Base-by-base conservation (phyloP, 2,113 vertebrate genomes). In the Thryonomys swinderianus region DNA sequence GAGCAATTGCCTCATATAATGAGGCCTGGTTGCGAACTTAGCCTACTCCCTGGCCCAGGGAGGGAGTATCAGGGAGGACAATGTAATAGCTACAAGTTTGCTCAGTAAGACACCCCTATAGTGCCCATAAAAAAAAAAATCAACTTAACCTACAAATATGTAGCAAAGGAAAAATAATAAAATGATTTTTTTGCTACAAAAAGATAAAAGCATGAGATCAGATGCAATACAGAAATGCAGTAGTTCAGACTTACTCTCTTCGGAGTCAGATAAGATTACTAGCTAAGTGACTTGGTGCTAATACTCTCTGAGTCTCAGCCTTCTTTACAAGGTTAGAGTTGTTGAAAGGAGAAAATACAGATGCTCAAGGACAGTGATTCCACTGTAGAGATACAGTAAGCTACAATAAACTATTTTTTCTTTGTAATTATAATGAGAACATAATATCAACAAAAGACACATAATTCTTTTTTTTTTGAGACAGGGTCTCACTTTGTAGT, bases 101-200 rank as follows among this genome's bases (percentile, higher is more conserved):
- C 71, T 84, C 88, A 45, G 86, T 87, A 25, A 85, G 48, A 95
- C 20, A 6, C 61, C 45, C 48, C 45, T 51, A 51, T 17, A 80
- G 30, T 48, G 13, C 21, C 10, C 40, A 10, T 18, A 10, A 0
- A 5, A 25, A 34, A 10, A 0, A 5, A 25, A 34, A 89, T 86
- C 61, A 91, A 95, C 51, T 95, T 95, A 82, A 89, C 57, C 66
- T 83, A 79, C 85, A 92, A 85, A 64, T 76, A 90, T 93, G 45
- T 53, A 92, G 27, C 3, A 88, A 27, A 37, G 18, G 4, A 45
- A 94, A 84, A 42, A 55, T 7, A 73, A 61, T 80, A 81, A 92
- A 92, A 20, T 20, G 16, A 88, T 20, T 92, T 21, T 42, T 84
- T 88, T 83, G n/a, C 61, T 69, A 95, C n/a, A 78, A 66, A 94